A percentile compares a stretch with the other conserved stretches of the same genome.
Evolutionary conservation across 2,113 vertebrate species (phyloP).

Genomic region (Phocoena sinus): DNA sequence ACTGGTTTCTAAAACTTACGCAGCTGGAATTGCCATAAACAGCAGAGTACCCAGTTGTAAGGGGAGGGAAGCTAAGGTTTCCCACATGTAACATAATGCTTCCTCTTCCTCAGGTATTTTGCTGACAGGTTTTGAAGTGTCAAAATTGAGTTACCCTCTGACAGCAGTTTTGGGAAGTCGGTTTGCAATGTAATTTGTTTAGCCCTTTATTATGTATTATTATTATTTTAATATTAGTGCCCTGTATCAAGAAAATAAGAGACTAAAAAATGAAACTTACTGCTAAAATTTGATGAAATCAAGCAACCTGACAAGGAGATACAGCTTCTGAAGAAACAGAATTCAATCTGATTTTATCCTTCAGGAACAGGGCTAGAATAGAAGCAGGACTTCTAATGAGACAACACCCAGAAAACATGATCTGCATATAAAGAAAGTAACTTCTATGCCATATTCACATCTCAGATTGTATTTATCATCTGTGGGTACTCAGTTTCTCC

Average conservation of each 20-base stretch:
- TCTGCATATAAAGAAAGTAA: not conserved
- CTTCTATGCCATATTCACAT: not conserved
- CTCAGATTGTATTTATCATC: not conserved
- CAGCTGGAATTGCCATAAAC: conserved; percentile 33
- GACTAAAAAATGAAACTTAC: not conserved
- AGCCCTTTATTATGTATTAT: not conserved
- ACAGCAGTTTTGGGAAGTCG: not conserved
- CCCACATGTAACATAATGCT: not conserved
- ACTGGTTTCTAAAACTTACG: conserved; percentile 21
- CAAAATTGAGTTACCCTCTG: conserved; percentile 46
- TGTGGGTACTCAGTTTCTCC: not conserved
- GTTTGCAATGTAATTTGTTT: conserved; percentile 40
- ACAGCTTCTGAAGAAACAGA: not conserved
- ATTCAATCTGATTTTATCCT: not conserved
- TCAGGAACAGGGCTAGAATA: not conserved
- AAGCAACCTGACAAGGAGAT: rapidly evolving
- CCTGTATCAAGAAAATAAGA: conserved; percentile 33
- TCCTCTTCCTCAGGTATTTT: not conserved
- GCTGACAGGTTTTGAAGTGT: not conserved
- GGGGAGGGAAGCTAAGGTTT: not conserved
- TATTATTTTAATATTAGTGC: not conserved
- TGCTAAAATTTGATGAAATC: not conserved
- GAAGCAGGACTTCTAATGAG: rapidly evolving
- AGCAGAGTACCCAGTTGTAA: not conserved
- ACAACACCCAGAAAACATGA: not conserved